Evolutionary conservation across 2,113 vertebrate genomes (phyloP).

Genomic region (Crotalus tigris): DNA sequence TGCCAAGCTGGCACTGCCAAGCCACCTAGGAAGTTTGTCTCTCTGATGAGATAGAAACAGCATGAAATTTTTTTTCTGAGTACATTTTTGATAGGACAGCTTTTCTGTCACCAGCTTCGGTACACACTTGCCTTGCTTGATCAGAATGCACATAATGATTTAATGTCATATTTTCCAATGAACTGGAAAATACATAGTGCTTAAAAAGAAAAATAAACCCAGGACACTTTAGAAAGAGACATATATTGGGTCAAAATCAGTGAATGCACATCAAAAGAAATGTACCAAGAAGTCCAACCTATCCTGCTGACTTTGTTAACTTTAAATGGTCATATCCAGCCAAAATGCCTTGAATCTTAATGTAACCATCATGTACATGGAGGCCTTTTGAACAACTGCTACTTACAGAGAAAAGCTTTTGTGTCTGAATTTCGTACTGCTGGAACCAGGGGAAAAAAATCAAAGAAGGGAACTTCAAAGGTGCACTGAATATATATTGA

Average conservation of each 20-base stretch:
- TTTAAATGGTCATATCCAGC: neutral
- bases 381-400: neutral
- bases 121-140: conserved; percentile 35
- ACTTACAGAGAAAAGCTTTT: neutral
- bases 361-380: neutral
- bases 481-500: neutral
- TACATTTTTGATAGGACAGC: conserved; percentile 50
- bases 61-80: conserved; percentile 49
- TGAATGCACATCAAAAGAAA: neutral
- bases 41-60: conserved; percentile 53
- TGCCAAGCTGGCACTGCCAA: conserved; percentile 49
- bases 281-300: neutral
- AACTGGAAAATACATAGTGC: neutral
- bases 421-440: neutral
- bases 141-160: conserved; percentile 31
- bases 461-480: neutral
- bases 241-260: neutral
- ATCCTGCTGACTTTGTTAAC: neutral
- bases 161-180: conserved; percentile 25
- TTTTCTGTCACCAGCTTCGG: conserved; percentile 40
- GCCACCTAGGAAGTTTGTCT: conserved; percentile 39
- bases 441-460: neutral
- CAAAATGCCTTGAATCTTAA: neutral
- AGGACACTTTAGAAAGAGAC: neutral
- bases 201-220: neutral